phyloP scores from a whole-genome alignment of 1,140 invertebrate species.

The Capitella teleta region DNA sequence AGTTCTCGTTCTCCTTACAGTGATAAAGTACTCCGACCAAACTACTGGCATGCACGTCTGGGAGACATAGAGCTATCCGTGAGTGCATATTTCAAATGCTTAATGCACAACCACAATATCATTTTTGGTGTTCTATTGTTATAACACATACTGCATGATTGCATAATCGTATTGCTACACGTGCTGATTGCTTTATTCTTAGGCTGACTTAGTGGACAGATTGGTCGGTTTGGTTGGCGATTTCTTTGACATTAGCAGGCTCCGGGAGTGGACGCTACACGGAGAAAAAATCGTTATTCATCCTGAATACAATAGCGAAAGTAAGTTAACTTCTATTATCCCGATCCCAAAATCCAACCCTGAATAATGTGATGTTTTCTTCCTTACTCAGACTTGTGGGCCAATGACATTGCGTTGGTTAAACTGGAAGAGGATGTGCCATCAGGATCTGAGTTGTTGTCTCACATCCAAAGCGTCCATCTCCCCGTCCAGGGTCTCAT shows the following conservation, averaged over 20 bases:
- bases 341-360: not conserved
- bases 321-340: slow-evolving; percentile 1
- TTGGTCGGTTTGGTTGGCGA: not conserved
- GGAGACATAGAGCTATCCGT: no score
- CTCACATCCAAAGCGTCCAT: slow-evolving; percentile 11
- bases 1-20: no score
- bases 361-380: not conserved
- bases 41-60: no score
- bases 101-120: no score
- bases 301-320: not conserved
- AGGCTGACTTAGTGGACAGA: not conserved
- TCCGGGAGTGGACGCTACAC: not conserved
- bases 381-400: slow-evolving; percentile 20
- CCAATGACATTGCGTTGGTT: slow-evolving; percentile 32
- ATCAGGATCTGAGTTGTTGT: slow-evolving; percentile 12
- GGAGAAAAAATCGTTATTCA: slow-evolving; percentile 2
- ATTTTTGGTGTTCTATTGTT: no score
- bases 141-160: no score
- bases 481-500: slow-evolving; percentile 16
- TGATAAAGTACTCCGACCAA: no score
- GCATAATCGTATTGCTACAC: no score
- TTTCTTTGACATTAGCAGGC: not conserved
- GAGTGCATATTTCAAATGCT: no score
- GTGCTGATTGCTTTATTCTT: no score
- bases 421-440: slow-evolving; percentile 19